Base-by-base conservation (phyloP, 2,113 vertebrate genomes). In the Phalacrocorax carbo region DNA sequence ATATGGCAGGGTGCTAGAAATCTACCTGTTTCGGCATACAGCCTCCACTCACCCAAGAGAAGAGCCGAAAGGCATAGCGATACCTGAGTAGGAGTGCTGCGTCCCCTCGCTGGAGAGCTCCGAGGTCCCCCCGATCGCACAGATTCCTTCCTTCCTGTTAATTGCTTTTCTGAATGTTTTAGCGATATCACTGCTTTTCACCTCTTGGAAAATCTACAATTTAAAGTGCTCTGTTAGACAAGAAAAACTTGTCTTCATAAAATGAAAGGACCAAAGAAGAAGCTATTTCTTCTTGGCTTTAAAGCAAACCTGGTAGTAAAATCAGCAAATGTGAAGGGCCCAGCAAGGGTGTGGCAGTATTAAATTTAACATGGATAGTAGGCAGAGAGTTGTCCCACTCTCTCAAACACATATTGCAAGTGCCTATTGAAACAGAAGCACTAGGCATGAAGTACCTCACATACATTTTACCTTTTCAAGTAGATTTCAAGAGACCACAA, bases 141-240 rank as follows among this genome's bases (percentile, higher is more conserved):
- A 98, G 72, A 99, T 99, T 8, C 99, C 99, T 83, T 99, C 98
- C 95, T 99, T 99, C 71, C 98, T 98, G 96, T 99, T 99, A 96
- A 99, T 99, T 27, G 99, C 99, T 93, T 98, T 99, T 61, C 98
- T 97, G 98, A 99, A 99, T 0, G 97, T 98, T 95, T 99, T 98
- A 6, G 99, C 98, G 1, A 99, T 97, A 22, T 98, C 96, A 4
- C 99, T 99, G 75, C 98, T 98, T 95, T 99, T 99, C 94, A 99
- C 90, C 32, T 99, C 98, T 94, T 98, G 97, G 88, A 99, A 99
- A 96, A 99, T 98, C 99, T 99, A 96, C 76, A 94, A 93, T 94
- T 93, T 58, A 94, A 97, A 93, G 78, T 23, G 49, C 68, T 92
- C 61, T 29, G 48, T 97, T 94, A 97, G 84, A 72, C 20, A 15